Base-by-base conservation (phyloP, 2,888 invertebrate species). In the Spodoptera picta region DNA sequence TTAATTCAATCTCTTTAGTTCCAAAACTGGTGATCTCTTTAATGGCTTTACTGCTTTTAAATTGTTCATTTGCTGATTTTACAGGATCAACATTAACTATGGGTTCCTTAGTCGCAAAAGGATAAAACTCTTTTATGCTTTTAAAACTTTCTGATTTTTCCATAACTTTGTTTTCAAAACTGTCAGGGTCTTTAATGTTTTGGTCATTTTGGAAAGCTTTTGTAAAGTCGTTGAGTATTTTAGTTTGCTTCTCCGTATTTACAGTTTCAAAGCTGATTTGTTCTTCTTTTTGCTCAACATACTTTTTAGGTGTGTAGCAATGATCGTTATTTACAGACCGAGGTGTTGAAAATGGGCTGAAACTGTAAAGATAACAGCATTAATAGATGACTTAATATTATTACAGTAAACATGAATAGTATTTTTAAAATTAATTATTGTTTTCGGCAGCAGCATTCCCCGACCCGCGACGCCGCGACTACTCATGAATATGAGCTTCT, bases 281-380 rank as follows among this genome's bases (percentile, higher is more conserved):
- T 12, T 70, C 59, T 23, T 75, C 72, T 55, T 73, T 75, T 5
- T 73, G 71, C 44, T 80, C 74, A 10, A 58, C 46, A 7, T 74
- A 50, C 69, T 77, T 87, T 46, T 66, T 87, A 47, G 89, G 90
- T 12, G 87, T 86, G 64, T 85, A 87, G 59, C 81, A 83, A 43
- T 79, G 82, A 61, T 89, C 89, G 60, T 88, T 82, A 42, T 83
- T 80, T 47, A 81, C 70, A 9, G 88, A 82, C 1, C 72, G 85
- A 6, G 92, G 89, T 11, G 92, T 91, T 12, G 88, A 85, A 54
- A 90, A 92, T 60, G 89, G 89, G 59, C 90, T 92, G 74, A 92
- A 89, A 79, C 94, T 93, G 68, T 7, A 36, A 4, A 46, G 27
- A 50, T 14, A 3, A 11, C 6, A 10, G 23, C 7, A 19, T 9